phyloP scores from a whole-genome alignment of 2,797 vertebrate species.

The Loris lydekkerianus region DNA sequence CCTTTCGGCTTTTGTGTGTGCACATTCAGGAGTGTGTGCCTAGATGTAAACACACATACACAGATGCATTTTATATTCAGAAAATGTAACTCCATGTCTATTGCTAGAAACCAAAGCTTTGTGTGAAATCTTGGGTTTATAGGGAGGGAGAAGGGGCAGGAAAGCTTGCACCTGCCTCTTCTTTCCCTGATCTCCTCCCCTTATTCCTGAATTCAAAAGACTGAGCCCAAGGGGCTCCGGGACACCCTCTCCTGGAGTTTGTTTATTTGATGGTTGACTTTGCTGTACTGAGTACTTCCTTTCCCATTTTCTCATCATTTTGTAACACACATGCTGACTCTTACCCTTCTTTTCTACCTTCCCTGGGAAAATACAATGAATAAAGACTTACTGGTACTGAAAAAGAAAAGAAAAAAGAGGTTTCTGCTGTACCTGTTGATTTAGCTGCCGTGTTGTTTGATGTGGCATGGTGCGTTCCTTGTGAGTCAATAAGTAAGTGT shows the following conservation, averaged over 20 bases:
- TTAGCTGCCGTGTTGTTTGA: not conserved
- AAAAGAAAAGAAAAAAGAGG: not conserved
- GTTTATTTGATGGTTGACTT: slow-evolving; percentile 70
- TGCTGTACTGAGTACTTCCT: slow-evolving; percentile 62
- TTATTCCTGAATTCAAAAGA: slow-evolving; percentile 65
- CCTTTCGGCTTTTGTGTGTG: not conserved
- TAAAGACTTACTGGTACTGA: slow-evolving; percentile 79
- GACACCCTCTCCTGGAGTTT: slow-evolving; percentile 39
- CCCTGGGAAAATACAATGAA: slow-evolving; percentile 77
- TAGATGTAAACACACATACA: not conserved
- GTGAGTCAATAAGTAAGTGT: not conserved
- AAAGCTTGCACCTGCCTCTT: slow-evolving; percentile 10
- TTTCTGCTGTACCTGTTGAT: not conserved
- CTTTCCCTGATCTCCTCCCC: slow-evolving; percentile 53
- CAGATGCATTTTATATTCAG: not conserved
- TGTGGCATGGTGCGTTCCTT: not conserved
- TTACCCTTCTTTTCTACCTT: slow-evolving; percentile 23
- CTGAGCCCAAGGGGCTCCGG: slow-evolving; percentile 60
- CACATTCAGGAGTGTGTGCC: accelerated
- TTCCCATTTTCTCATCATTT: slow-evolving; percentile 67
- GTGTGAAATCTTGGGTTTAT: slow-evolving; percentile 86
- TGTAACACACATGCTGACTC: slow-evolving; percentile 72
- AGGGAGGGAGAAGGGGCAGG: slow-evolving; percentile 47
- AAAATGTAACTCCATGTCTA: not conserved
- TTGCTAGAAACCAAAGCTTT: slow-evolving; percentile 89